A percentile compares a stretch with the other conserved stretches of the same genome.
Evolutionary conservation across 2,113 vertebrate genomes (phyloP).

Genomic region (Jaculus jaculus): DNA sequence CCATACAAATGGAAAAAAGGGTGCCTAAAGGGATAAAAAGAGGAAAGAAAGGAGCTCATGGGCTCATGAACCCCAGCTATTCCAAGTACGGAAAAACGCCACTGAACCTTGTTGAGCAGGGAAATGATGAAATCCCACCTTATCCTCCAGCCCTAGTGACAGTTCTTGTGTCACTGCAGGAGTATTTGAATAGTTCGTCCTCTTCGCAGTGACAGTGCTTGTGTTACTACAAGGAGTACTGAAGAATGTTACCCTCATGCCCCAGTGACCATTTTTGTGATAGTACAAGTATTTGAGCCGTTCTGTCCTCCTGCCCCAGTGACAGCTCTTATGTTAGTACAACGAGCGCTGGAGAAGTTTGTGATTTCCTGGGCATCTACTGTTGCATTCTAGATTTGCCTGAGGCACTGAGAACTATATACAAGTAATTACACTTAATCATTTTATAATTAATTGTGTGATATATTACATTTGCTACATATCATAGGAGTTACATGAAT

Average conservation of each 20-base stretch:
- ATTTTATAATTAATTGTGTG: background rate
- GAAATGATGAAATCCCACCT: background rate
- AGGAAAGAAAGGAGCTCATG: background rate
- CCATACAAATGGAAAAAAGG: conserved; percentile 1
- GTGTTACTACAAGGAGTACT: too few species aligned
- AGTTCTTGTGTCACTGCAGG: background rate
- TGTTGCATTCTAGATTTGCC: conserved; percentile 7
- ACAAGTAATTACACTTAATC: background rate
- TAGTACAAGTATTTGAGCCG: too few species aligned
- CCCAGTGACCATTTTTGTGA: too few species aligned
- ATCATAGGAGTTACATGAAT: background rate
- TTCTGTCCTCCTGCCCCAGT: too few species aligned
- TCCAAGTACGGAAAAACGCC: background rate
- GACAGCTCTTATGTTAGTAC: background rate
- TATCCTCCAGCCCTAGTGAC: background rate
- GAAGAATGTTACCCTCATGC: too few species aligned
- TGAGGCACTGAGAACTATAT: background rate
- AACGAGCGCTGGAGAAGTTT: background rate
- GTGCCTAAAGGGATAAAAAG: conserved; percentile 2
- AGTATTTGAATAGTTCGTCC: background rate
- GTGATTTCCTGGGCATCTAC: background rate
- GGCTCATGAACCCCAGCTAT: background rate
- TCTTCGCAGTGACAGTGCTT: too few species aligned
- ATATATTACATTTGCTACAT: background rate
- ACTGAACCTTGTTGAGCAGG: background rate